These are phyloP conservation scores for Xiphophorus maculatus DNA, from an alignment of 2,113 vertebrate species.

Conservation along the genomic window DNA sequence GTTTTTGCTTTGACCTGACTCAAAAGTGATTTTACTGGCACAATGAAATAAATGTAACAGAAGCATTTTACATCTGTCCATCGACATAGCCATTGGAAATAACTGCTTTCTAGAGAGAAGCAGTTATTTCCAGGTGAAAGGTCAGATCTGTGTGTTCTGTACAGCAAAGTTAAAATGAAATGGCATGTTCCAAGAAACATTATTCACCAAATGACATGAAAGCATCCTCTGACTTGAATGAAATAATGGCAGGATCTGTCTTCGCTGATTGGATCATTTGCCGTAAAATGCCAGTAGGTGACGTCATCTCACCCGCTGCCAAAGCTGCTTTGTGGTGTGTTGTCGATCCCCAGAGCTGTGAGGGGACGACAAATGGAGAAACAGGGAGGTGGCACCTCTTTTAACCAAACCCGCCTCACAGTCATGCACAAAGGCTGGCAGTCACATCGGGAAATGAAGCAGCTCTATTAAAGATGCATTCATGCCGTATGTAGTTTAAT, in stretches of 20 bases:
- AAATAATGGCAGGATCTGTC: slow-evolving; percentile 31
- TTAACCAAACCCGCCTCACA: slow-evolving; percentile 31
- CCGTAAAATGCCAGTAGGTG: slow-evolving; percentile 39
- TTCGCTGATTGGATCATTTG: slow-evolving; percentile 36
- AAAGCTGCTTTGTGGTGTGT: slow-evolving; percentile 48
- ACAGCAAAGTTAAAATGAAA: background rate
- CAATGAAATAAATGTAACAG: too few species aligned
- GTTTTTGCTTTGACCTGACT: too few species aligned
- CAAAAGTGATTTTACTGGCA: too few species aligned
- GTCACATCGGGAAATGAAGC: slow-evolving; percentile 63
- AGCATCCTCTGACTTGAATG: slow-evolving; percentile 11
- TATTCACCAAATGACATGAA: slow-evolving; percentile 7
- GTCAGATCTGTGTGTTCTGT: background rate
- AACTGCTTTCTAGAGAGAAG: background rate
- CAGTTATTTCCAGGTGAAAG: background rate
- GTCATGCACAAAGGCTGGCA: slow-evolving; percentile 59
- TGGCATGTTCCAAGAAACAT: background rate
- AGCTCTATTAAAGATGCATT: slow-evolving; percentile 76
- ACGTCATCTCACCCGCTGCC: slow-evolving; percentile 39
- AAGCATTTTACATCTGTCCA: too few species aligned
- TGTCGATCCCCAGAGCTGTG: slow-evolving; percentile 31
- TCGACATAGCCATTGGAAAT: background rate
- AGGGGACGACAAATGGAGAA: slow-evolving; percentile 22
- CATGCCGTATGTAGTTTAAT: slow-evolving; percentile 68
- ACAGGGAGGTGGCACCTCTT: slow-evolving; percentile 33